phyloP scores from a whole-genome alignment of 2,113 vertebrate genomes.

The Varanus komodoensis region DNA sequence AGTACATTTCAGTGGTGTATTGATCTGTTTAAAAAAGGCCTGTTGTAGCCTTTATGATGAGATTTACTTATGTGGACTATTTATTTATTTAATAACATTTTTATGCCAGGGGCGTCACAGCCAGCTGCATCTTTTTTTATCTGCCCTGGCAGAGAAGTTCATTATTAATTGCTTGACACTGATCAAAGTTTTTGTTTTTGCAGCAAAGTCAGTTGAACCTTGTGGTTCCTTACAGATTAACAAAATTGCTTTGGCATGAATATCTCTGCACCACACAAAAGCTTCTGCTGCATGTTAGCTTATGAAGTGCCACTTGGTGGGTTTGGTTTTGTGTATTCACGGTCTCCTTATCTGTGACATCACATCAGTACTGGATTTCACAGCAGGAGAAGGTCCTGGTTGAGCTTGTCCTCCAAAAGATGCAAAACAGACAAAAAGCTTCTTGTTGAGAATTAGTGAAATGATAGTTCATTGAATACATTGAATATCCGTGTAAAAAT shows the following conservation, averaged over 20 bases:
- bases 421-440: neutral
- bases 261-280: neutral
- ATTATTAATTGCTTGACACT: neutral
- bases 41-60: neutral
- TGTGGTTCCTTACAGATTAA: neutral
- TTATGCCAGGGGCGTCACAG: neutral
- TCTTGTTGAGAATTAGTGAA: neutral
- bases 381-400: neutral
- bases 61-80: neutral
- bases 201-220: neutral
- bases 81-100: too few species aligned
- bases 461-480: neutral
- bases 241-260: too few species aligned
- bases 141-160: neutral
- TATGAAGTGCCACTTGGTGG: neutral
- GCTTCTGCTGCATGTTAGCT: neutral
- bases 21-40: too few species aligned
- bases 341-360: neutral
- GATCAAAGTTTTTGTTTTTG: neutral
- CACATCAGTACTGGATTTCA: neutral
- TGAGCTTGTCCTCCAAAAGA: neutral
- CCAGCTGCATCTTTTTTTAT: neutral
- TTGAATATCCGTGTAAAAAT: neutral
- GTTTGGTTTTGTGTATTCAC: neutral
- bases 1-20: too few species aligned